Conservation (phyloP, 2,797 vertebrate species). For the Halcyon smyrnensis region DNA sequence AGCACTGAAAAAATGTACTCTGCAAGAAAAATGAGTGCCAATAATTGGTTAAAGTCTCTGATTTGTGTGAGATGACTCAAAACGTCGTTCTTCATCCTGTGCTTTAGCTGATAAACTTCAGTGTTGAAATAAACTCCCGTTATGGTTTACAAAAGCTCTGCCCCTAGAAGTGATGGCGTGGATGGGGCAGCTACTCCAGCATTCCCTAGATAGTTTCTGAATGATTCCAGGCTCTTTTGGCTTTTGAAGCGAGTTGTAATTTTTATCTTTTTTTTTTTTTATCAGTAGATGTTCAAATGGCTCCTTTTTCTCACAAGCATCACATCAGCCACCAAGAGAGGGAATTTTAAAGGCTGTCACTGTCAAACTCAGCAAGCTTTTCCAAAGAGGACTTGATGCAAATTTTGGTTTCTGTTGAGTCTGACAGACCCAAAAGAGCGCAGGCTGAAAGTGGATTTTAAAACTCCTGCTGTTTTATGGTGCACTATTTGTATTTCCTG, state of each 20-base stretch:
- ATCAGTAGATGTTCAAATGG: constrained; percentile 35
- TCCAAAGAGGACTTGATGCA: neutral
- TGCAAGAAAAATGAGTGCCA: neutral
- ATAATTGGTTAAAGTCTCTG: neutral
- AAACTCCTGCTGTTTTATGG: neutral
- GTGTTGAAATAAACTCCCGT: neutral
- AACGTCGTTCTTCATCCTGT: neutral
- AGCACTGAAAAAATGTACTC: neutral
- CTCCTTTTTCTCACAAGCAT: neutral
- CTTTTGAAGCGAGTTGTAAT: neutral
- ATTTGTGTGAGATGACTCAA: neutral
- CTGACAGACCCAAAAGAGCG: neutral
- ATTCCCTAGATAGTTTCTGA: constrained; percentile 45
- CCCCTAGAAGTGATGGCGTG: neutral
- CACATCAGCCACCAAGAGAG: neutral
- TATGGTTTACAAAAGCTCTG: neutral
- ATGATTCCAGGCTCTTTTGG: constrained; percentile 55
- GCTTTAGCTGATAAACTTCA: neutral
- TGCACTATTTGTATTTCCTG: constrained; percentile 25
- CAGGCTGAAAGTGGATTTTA: neutral
- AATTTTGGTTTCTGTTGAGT: neutral
- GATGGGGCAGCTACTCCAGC: constrained; percentile 4
- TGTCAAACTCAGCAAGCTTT: neutral
- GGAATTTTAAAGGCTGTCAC: neutral
- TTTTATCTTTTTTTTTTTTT: neutral